Percentiles rank a stretch among this genome's conserved stretches.
phyloP scores from a whole-genome alignment of 2,113 vertebrate species.

The Indicator maculatus region DNA sequence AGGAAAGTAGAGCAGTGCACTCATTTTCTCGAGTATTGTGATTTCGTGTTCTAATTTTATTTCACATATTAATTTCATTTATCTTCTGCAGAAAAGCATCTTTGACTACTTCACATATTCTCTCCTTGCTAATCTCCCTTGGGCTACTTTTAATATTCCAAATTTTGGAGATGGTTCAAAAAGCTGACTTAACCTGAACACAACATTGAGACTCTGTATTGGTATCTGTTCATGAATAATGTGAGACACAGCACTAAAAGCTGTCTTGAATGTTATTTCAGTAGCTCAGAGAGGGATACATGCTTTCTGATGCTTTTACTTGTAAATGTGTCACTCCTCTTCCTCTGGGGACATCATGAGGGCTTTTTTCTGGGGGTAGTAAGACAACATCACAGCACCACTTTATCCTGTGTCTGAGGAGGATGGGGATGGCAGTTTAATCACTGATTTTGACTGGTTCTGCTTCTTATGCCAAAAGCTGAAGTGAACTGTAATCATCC shows the following conservation, averaged over 20 bases:
- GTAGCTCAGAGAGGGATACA: background rate
- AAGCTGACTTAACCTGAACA: background rate
- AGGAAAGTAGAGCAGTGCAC: slow-evolving; percentile 52
- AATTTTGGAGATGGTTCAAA: slow-evolving; percentile 31
- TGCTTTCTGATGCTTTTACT: background rate
- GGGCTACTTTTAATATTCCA: slow-evolving; percentile 7
- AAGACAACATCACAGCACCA: background rate
- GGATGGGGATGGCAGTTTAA: background rate
- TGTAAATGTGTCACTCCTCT: background rate
- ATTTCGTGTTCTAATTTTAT: slow-evolving; percentile 63
- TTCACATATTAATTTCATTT: slow-evolving; percentile 52
- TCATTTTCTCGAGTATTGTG: slow-evolving; percentile 57
- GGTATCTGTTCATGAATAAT: background rate
- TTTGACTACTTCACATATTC: slow-evolving; percentile 3
- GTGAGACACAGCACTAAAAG: background rate
- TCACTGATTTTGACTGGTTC: background rate
- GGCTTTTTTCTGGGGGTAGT: background rate
- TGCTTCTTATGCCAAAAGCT: background rate
- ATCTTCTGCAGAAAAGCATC: slow-evolving; percentile 21
- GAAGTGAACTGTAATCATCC: background rate
- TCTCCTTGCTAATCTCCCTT: slow-evolving; percentile 24
- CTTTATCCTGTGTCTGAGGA: background rate
- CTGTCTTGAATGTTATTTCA: background rate
- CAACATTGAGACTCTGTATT: background rate
- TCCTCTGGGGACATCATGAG: background rate